These are phyloP conservation scores for Orius insidiosus DNA, from an alignment of 1,140 invertebrate species.

Conservation along the genomic window DNA sequence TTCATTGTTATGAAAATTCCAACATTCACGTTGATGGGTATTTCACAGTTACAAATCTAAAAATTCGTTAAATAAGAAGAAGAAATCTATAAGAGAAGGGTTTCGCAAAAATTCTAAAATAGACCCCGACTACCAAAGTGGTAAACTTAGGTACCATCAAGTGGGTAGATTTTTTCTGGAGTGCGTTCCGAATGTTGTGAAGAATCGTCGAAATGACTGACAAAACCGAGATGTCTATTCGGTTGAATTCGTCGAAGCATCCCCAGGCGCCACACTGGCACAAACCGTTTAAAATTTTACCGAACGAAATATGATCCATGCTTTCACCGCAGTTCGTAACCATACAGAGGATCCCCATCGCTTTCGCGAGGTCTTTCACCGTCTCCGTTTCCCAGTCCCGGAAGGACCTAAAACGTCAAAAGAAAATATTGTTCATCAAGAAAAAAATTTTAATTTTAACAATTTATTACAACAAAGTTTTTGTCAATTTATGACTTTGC, in stretches of 20 bases:
- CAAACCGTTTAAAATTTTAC: slow-evolving; percentile 61
- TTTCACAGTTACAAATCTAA: slow-evolving; percentile 30
- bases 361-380: slow-evolving; percentile 76
- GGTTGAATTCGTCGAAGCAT: slow-evolving; percentile 84
- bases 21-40: slow-evolving; percentile 78
- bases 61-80: too few species aligned
- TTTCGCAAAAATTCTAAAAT: too few species aligned
- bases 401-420: too few species aligned
- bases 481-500: too few species aligned
- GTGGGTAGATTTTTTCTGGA: slow-evolving; percentile 48
- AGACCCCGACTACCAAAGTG: too few species aligned
- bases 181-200: slow-evolving; percentile 64
- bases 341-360: slow-evolving; percentile 66
- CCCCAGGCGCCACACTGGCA: slow-evolving; percentile 69
- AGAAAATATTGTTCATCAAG: too few species aligned
- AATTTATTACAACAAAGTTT: too few species aligned
- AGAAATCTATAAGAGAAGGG: too few species aligned
- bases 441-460: too few species aligned
- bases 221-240: slow-evolving; percentile 74
- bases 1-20: slow-evolving; percentile 89
- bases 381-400: slow-evolving; percentile 85
- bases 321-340: slow-evolving; percentile 86
- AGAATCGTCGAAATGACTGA: slow-evolving; percentile 86
- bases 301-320: slow-evolving; percentile 75
- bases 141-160: slow-evolving; percentile 55